phyloP scores from a whole-genome alignment of 2,888 invertebrate genomes.

The Agrochola litura region DNA sequence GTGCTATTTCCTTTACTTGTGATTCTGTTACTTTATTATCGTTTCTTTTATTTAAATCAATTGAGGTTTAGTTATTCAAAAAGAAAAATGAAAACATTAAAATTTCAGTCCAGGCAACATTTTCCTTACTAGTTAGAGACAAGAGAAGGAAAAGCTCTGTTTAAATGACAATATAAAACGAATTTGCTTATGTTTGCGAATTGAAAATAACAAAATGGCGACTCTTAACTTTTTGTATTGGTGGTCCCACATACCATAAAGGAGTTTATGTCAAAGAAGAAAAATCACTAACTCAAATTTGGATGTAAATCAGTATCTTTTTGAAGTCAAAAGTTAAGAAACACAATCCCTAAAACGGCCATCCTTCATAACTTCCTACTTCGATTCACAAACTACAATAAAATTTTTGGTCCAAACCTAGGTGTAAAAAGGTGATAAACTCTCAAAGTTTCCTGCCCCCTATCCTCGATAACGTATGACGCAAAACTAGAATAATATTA shows the following conservation, averaged over 20 bases:
- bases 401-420: neutral
- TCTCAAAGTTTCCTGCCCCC: slow-evolving; percentile 34
- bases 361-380: neutral
- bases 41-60: neutral
- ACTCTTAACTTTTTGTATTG: neutral
- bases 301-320: neutral
- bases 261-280: neutral
- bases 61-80: neutral
- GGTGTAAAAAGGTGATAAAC: slow-evolving; percentile 32
- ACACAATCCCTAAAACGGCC: neutral
- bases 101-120: too few relatives aligned
- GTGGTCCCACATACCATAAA: neutral
- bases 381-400: neutral
- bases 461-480: slow-evolving; percentile 50
- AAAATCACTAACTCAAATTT: neutral
- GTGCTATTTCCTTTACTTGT: neutral
- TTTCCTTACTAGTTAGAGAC: neutral
- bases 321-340: neutral
- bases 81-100: too few relatives aligned
- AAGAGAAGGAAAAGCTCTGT: neutral
- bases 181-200: too few relatives aligned
- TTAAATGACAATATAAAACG: neutral
- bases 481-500: slow-evolving; percentile 51
- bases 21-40: neutral
- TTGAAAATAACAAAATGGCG: neutral